phyloP scores from a whole-genome alignment of 2,888 invertebrate species.

The Drosophila neotestacea region DNA sequence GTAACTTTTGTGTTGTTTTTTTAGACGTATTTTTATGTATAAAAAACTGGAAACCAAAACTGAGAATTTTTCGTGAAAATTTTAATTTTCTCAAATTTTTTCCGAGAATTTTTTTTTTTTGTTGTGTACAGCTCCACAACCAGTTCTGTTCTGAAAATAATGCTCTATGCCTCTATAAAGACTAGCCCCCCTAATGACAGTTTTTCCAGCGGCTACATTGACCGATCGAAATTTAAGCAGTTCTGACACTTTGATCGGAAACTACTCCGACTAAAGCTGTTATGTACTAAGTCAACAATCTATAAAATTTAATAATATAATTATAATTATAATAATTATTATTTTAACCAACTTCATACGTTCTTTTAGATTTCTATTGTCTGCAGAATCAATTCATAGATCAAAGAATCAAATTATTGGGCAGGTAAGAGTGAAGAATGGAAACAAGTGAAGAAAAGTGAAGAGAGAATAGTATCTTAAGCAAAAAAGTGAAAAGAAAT shows the following conservation, averaged over 20 bases:
- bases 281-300: too few relatives aligned
- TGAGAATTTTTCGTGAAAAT: slow-evolving; percentile 22
- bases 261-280: too few relatives aligned
- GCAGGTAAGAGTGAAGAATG: too few relatives aligned
- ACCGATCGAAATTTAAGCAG: background rate
- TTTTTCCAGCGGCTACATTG: slow-evolving; percentile 5
- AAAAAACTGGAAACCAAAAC: slow-evolving; percentile 21
- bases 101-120: slow-evolving; percentile 52
- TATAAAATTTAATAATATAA: too few relatives aligned
- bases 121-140: slow-evolving; percentile 54
- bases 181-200: slow-evolving; percentile 3
- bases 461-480: too few relatives aligned
- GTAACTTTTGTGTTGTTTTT: background rate
- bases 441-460: too few relatives aligned
- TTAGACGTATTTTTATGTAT: background rate
- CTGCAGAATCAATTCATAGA: too few relatives aligned
- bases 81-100: slow-evolving; percentile 46
- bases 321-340: too few relatives aligned
- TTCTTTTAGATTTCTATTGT: too few relatives aligned
- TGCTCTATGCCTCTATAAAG: slow-evolving; percentile 3
- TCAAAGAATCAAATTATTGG: too few relatives aligned
- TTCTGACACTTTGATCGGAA: background rate
- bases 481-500: too few relatives aligned
- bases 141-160: slow-evolving; percentile 49
- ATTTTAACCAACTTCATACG: too few relatives aligned